Evolutionary conservation across 2,888 invertebrate genomes (phyloP), one percentile per base, ranked within the genome.

Genomic region (Sycophila texana): DNA sequence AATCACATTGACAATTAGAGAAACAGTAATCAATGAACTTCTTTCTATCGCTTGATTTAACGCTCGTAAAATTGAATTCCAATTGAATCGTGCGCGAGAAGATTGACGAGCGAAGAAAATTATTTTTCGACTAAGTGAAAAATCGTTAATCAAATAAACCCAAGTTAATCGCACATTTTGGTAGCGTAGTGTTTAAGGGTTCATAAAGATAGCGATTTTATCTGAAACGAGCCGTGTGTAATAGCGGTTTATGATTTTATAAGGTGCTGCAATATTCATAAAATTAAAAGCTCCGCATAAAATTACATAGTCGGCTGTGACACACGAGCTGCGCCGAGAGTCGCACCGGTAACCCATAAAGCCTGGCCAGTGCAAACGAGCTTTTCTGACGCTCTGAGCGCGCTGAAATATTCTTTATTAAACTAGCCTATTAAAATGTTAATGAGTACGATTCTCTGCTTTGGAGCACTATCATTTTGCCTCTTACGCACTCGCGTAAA

Each of bases 261-360:
- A 49, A 77, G 65, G 77, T 77, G 70, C n/a, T 30, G 77, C 71
- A 58, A 71, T 77, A 71, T 77, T 71, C 77, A 65, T 70, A 75
- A 75, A 75, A 68, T 60, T 75, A 60, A 13, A 16, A 73, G 39
- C 49, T 18, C 1, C 58, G 66, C 63, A 58, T 74, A 68, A 76
- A 68, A 68, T 61, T 76, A 76, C 60, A 67, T n/a, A 67, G 67
- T 51, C 13, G 39, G 14, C 51, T 12, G 13, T 53, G 16, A 30
- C 55, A 39, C 58, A 30, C 16, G 10, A 20, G 65, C 16, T 51
- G 51, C 18, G 18, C 14, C 16, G 10, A 70, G 10, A 70, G 10
- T n/a, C 0, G 4, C n/a, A 20, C 51, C 14, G 2, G 61, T 63
- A 39, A 39, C 63, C n/a, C 30, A 13, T 61, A 72, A 51, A 51